Evolutionary conservation across 30 jellyfish, hydroid and myxozoan genomes (phyloP).

Genomic region (Aurelia sp.): DNA sequence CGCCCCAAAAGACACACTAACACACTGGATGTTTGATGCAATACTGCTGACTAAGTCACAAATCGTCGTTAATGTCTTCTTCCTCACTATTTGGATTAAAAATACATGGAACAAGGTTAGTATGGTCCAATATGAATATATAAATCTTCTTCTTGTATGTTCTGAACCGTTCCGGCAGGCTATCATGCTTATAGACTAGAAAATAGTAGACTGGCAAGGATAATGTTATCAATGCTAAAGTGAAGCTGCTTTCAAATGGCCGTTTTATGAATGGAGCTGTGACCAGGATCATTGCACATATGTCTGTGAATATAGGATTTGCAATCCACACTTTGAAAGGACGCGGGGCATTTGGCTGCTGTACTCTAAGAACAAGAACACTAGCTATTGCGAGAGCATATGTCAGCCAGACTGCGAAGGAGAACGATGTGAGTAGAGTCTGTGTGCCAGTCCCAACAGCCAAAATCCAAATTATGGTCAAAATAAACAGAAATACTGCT

Average conservation of each 20-base stretch:
- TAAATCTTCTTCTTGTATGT: not conserved
- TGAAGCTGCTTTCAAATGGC: slow-evolving; percentile 6
- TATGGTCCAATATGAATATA: not conserved
- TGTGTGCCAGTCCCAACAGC: not conserved
- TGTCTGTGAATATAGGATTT: slow-evolving; percentile 18
- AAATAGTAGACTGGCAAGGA: slow-evolving; percentile 11
- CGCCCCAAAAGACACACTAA: too few relatives aligned
- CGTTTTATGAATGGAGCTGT: slow-evolving; percentile 11
- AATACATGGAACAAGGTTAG: slow-evolving; percentile 3
- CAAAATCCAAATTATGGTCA: slow-evolving; percentile 47
- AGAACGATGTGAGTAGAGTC: not conserved
- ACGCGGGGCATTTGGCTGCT: slow-evolving; percentile 13
- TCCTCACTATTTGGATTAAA: not conserved
- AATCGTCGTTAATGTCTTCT: too few relatives aligned
- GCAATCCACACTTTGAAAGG: slow-evolving; percentile 48
- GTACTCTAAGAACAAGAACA: slow-evolving; percentile 27
- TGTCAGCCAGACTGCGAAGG: not conserved
- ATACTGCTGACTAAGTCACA: too few relatives aligned
- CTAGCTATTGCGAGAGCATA: slow-evolving; percentile 12
- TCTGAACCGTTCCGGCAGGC: not conserved
- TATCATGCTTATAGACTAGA: not conserved
- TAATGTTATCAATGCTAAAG: not conserved
- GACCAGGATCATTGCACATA: slow-evolving; percentile 1
- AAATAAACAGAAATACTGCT: slow-evolving; percentile 10
- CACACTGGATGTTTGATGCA: too few relatives aligned